Evolutionary conservation across 2,888 invertebrate genomes (phyloP).

Genomic region (Creontiades dilutus): DNA sequence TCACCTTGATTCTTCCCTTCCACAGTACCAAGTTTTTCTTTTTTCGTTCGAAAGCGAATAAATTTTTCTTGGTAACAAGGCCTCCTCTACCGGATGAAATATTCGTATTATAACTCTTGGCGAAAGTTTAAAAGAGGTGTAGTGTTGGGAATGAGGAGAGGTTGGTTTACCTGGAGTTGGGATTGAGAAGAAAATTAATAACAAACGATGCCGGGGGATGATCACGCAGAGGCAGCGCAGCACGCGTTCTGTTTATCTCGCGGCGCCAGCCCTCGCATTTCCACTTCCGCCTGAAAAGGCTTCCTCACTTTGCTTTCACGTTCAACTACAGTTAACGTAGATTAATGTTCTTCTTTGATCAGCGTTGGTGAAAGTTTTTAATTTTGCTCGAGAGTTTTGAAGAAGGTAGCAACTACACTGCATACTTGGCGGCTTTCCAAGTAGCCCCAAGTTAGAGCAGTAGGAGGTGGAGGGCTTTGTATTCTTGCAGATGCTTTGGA

Average conservation of each 20-base stretch:
- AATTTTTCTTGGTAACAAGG: background rate
- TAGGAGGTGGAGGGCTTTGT: too few species aligned
- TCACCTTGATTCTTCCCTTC: background rate
- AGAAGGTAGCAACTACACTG: background rate
- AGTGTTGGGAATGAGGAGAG: conserved; percentile 38
- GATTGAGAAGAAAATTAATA: conserved; percentile 54
- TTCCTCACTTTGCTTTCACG: conserved; percentile 25
- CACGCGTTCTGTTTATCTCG: conserved; percentile 55
- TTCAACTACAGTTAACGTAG: background rate
- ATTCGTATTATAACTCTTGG: background rate
- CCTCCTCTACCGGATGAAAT: background rate
- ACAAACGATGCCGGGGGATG: conserved; percentile 21
- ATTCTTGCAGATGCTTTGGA: too few species aligned
- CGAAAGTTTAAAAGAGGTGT: conserved; percentile 17
- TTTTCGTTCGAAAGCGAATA: background rate
- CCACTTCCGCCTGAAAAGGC: conserved; percentile 1
- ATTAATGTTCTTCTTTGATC: conserved; percentile 10
- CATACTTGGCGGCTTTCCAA: too few species aligned
- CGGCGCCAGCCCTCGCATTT: conserved; percentile 49
- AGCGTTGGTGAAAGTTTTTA: background rate
- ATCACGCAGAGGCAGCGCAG: background rate
- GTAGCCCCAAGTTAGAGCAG: too few species aligned
- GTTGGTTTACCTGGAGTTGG: conserved; percentile 50
- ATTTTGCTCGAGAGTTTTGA: background rate
- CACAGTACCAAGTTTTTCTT: background rate